phyloP scores from a whole-genome alignment of 1,140 invertebrate species.

The Himalopsyche phryganea region DNA sequence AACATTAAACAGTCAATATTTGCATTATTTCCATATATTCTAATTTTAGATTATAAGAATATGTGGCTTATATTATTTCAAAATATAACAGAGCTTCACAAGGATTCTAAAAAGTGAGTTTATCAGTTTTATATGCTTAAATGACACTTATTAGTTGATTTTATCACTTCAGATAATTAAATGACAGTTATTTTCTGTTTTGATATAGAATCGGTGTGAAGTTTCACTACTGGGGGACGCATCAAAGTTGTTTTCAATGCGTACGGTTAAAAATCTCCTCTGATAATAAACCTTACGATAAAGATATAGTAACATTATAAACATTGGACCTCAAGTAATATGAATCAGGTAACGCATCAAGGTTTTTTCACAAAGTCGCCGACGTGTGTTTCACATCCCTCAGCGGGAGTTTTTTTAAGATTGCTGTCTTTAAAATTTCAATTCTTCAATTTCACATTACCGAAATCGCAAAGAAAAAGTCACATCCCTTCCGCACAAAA shows the following conservation, averaged over 20 bases:
- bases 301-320: slow-evolving; percentile 20
- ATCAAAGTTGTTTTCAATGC: background rate
- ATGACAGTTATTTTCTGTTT: background rate
- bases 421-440: background rate
- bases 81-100: background rate
- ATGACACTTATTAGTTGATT: too few relatives aligned
- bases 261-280: background rate
- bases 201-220: background rate
- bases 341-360: slow-evolving; percentile 32
- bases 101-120: background rate
- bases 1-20: slow-evolving; percentile 29
- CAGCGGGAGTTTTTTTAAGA: background rate
- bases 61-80: background rate
- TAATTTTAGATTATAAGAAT: slow-evolving; percentile 17
- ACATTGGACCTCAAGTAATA: slow-evolving; percentile 32
- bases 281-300: background rate
- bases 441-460: slow-evolving; percentile 10
- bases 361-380: slow-evolving; percentile 20
- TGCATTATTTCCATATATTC: slow-evolving; percentile 16
- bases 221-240: background rate
- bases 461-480: slow-evolving; percentile 10
- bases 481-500: background rate
- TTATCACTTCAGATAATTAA: too few relatives aligned
- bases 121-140: too few relatives aligned
- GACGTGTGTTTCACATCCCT: background rate